Conservation (phyloP, 2,888 invertebrate species). For the Deroplatys truncata region DNA sequence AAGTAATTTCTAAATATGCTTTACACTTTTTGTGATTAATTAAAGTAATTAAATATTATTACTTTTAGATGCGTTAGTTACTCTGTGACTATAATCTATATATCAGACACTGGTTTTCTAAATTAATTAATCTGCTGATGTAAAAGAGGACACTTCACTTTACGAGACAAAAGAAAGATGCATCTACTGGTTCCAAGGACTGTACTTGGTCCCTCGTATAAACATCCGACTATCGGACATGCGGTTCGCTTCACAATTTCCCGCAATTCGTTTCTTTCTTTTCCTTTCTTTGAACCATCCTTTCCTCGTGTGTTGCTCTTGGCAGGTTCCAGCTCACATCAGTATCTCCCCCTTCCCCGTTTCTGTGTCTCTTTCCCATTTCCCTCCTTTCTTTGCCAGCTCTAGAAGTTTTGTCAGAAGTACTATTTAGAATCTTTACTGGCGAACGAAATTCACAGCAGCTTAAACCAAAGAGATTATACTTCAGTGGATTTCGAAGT, state of each 20-base stretch:
- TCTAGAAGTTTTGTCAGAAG: neutral
- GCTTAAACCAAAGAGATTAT: neutral
- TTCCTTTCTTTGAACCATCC: neutral
- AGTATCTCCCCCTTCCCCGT: neutral
- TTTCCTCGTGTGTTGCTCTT: neutral
- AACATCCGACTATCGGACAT: constrained; percentile 8
- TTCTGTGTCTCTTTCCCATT: neutral
- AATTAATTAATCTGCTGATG: no score
- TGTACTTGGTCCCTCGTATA: neutral
- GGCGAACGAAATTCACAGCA: neutral
- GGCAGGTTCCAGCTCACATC: constrained; percentile 2
- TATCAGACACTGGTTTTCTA: no score
- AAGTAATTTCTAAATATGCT: no score
- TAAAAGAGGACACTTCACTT: neutral
- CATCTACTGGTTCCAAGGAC: neutral
- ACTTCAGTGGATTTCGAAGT: no score
- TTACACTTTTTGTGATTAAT: no score
- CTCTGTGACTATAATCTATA: no score
- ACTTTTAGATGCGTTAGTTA: no score
- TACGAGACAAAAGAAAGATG: neutral
- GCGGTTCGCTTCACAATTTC: constrained; percentile 13
- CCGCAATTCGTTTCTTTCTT: constrained; percentile 12
- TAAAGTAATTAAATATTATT: no score
- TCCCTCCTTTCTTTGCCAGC: neutral
- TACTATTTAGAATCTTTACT: neutral